Evolutionary conservation across 2,888 invertebrate species (phyloP), one percentile per base, ranked within the genome.

Genomic region (Stenodema calcarata): DNA sequence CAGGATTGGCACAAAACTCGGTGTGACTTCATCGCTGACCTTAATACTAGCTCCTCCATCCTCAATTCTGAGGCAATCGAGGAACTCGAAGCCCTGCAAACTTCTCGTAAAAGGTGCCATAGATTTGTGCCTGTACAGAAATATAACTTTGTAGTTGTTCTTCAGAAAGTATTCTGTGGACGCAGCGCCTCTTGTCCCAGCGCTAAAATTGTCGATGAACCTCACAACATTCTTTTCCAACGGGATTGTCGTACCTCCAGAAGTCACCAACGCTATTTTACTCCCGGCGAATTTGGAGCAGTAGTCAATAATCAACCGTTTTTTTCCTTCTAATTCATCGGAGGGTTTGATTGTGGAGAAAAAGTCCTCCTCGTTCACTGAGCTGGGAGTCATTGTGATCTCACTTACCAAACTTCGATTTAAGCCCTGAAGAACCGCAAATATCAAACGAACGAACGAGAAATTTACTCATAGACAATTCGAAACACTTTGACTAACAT

Each of bases 171-270:
- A 96, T 93, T 99, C 99, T 0, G 99, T 95, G 0, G 99, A 99
- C 0, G 97, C 94, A 0, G 99, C 95, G 28, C 99, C 99, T 89
- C 99, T 93, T 0, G 96, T 97, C 75, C 99, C 99, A 23, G 98
- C 97, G 91, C 99, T 99, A 92, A 99, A 99, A 93, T 99, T 99
- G 91, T 99, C 99, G 86, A 99, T 98, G 92, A 97, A 99, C 81
- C 99, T 94, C 0, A 99, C 99, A 0, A 99, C 98, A 91, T 98
- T 97, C 91, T 97, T 97, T 91, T 99, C 99, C 86, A 99, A 91
- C 0, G 99, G 99, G 6, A 99, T 97, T 50, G 97, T 97, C 4
- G 99, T 99, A 85, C 99, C 99, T 54, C 99, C 99, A 87, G 98
- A 98, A 28, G 82, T 82, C 12, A 82, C 96, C 18, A 82, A 35